Conservation (phyloP, 2,888 invertebrate genomes). For the Gonocerus acuteangulatus region DNA sequence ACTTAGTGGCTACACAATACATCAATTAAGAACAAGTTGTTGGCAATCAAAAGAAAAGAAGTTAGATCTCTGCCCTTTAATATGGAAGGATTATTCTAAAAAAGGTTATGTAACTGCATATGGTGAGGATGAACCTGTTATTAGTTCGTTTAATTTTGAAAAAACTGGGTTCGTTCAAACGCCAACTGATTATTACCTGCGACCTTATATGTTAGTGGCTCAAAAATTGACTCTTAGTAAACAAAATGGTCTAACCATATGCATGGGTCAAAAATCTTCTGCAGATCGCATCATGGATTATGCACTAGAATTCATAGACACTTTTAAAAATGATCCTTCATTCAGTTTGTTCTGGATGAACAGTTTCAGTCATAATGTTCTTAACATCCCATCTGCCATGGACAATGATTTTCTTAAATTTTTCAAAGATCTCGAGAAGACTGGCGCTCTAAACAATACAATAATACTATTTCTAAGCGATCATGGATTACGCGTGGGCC, state of each 20-base stretch:
- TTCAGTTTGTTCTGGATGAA: slow-evolving; percentile 76
- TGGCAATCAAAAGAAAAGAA: slow-evolving; percentile 41
- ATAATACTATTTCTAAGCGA: slow-evolving; percentile 68
- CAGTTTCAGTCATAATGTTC: slow-evolving; percentile 63
- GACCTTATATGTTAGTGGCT: slow-evolving; percentile 63
- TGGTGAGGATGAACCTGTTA: slow-evolving; percentile 64
- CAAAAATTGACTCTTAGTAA: slow-evolving; percentile 49
- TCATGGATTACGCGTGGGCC: slow-evolving; percentile 70
- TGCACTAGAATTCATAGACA: slow-evolving; percentile 56
- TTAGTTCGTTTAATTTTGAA: slow-evolving; percentile 69
- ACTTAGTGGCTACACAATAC: slow-evolving; percentile 56
- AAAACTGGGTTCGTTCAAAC: slow-evolving; percentile 62
- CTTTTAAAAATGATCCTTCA: slow-evolving; percentile 54
- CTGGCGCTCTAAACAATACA: slow-evolving; percentile 55
- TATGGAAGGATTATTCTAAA: slow-evolving; percentile 65
- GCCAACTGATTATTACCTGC: slow-evolving; percentile 75
- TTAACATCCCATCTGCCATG: slow-evolving; percentile 59
- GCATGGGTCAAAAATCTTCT: slow-evolving; percentile 55
- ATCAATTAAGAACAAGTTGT: slow-evolving; percentile 35
- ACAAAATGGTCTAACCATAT: slow-evolving; percentile 49
- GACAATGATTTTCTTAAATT: slow-evolving; percentile 52
- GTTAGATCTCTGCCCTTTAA: slow-evolving; percentile 61
- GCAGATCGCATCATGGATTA: slow-evolving; percentile 64
- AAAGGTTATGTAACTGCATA: slow-evolving; percentile 70
- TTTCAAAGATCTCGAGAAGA: slow-evolving; percentile 53